Base-by-base conservation (phyloP, 2,888 invertebrate species). In the Pseudococcus longispinus region DNA sequence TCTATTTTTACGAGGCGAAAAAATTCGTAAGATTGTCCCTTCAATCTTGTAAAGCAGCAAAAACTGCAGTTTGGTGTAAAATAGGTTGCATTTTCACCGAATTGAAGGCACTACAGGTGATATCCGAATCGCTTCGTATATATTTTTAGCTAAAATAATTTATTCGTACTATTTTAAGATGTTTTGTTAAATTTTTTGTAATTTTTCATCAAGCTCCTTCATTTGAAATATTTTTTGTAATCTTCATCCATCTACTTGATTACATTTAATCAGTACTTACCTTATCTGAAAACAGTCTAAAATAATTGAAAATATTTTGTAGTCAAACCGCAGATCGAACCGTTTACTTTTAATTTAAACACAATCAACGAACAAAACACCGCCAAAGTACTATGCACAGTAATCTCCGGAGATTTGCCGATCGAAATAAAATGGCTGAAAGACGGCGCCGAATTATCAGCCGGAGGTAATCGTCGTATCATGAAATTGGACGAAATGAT, bases 331-430 rank as follows among this genome's bases (percentile, higher is more conserved):
- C 91, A 92, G 90, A 92, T 93, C 89, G 92, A 92, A 88, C 92
- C 92, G 88, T 93, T 93, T 89, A 86, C 87, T 37, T 89, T 88
- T 87, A 89, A 88, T 8, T 87, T 89, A 44, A 91, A 91, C 88
- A 92, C 92, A 87, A 91, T 92, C 65, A 92, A 91, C 89, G 92
- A 92, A 88, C 92, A 92, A 80, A 91, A 91, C 89, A 91, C 92
- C 85, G 91, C 92, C 42, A 91, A 92, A 88, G 91, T 92, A 82
- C 91, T 92, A 90, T 93, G 93, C 89, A 92, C 92, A 60, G 91
- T 93, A 51, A 92, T 93, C 55, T 93, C 93, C 89, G 94, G 95
- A 88, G 95, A 95, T 91, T 91, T 94, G 88, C 96, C 96, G 84
- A 92, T 96, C 89, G 93, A 93, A 89, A 94, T 96, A 88, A 92